A percentile compares a stretch with the other conserved stretches of the same genome.
Evolutionary conservation across 2,888 invertebrate species (phyloP).

Genomic region (Salpingus planirostris): DNA sequence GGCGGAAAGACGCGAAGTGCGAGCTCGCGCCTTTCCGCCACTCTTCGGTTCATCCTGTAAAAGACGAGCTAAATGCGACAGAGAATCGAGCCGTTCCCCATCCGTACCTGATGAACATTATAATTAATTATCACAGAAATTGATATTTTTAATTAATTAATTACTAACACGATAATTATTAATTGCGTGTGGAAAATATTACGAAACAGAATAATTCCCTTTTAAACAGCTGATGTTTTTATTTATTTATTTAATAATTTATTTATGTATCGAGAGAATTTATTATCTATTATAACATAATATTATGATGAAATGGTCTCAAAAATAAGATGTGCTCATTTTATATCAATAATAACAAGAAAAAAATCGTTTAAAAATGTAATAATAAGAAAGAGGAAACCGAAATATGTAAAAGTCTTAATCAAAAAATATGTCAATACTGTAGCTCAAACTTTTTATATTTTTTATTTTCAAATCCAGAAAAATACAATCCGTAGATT

Average conservation of each 20-base stretch:
- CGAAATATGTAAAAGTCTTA: slow-evolving; percentile 25
- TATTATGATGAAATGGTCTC: slow-evolving; percentile 7
- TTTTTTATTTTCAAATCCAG: slow-evolving; percentile 33
- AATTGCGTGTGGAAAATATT: too few relatives aligned
- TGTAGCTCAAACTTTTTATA: slow-evolving; percentile 40
- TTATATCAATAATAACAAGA: slow-evolving; percentile 30
- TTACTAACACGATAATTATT: neutral
- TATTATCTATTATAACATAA: too few relatives aligned
- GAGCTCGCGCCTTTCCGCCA: too few relatives aligned
- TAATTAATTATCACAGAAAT: slow-evolving; percentile 25
- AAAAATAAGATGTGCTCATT: slow-evolving; percentile 37
- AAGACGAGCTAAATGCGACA: slow-evolving; percentile 2
- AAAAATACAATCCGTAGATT: slow-evolving; percentile 33
- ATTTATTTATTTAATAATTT: too few relatives aligned
- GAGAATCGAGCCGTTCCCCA: slow-evolving; percentile 31
- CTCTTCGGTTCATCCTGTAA: slow-evolving; percentile 4
- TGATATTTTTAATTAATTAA: slow-evolving; percentile 10
- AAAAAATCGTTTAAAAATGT: too few relatives aligned
- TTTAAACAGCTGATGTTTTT: too few relatives aligned
- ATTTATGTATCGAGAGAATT: slow-evolving; percentile 13
- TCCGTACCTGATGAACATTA: slow-evolving; percentile 36
- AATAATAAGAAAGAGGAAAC: too few relatives aligned
- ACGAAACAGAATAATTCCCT: too few relatives aligned
- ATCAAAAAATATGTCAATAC: slow-evolving; percentile 42
- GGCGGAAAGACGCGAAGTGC: too few relatives aligned